Evolutionary conservation across 2,113 vertebrate species (phyloP).

Genomic region (Neodon shergylaensis): DNA sequence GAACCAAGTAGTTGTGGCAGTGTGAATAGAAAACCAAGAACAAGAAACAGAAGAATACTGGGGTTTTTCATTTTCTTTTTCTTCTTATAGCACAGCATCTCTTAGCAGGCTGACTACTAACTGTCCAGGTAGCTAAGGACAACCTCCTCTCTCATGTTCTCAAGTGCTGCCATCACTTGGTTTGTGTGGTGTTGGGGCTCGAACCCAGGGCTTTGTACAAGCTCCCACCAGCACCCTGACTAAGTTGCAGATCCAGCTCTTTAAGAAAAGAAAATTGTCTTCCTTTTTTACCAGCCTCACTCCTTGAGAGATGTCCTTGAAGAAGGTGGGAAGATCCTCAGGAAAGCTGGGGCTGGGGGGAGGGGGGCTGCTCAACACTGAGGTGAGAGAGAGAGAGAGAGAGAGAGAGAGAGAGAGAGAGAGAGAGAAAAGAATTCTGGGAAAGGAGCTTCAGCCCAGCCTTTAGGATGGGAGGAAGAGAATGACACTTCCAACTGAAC

Average conservation of each 20-base stretch:
- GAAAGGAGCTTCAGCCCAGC: no score
- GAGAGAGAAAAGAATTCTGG: neutral
- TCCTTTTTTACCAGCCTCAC: neutral
- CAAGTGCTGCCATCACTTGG: neutral
- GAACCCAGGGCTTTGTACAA: neutral
- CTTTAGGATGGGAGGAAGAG: neutral
- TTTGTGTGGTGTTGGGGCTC: neutral
- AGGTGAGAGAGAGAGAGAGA: no score
- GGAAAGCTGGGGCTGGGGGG: neutral
- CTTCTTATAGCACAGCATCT: neutral
- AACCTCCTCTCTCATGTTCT: neutral
- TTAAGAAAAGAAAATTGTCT: neutral
- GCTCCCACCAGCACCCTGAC: neutral
- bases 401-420: no score
- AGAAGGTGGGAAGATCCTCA: neutral
- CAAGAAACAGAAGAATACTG: neutral
- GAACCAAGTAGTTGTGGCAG: neutral
- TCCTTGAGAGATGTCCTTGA: neutral
- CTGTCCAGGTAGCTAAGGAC: neutral
- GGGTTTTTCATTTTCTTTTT: neutral
- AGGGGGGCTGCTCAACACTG: neutral
- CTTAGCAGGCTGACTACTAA: neutral
- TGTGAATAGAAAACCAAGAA: neutral
- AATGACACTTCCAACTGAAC: conserved; percentile 24
- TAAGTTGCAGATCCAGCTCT: no score